Base-by-base conservation (phyloP, 2,797 vertebrate genomes). In the Pempheris klunzingeri region DNA sequence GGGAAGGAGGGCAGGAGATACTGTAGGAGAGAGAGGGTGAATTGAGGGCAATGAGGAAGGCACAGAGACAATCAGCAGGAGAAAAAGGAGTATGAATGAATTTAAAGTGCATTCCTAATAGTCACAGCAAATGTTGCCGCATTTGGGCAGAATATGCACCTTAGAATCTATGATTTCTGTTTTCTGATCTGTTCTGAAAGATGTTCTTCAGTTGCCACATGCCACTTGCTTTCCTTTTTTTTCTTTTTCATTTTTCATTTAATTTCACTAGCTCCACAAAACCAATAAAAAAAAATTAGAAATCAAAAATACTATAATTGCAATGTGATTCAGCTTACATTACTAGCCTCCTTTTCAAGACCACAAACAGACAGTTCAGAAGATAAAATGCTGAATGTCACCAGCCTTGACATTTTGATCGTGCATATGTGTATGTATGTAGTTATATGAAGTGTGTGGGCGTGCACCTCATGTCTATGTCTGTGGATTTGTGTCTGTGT, bases 331-430 rank as follows among this genome's bases (percentile, higher is more conserved):
- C 64, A 34, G 53, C 64, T 59, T 57, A 46, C 59, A 62, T 84
- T 72, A 41, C 58, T 64, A 79, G 63, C 86, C 80, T 84, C 68
- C 54, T 80, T 81, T 85, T 84, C 26, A 70, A 80, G 77, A 87
- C 83, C 57, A 81, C 73, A 85, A 65, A 73, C 75, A 69, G 70
- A 82, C 72, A n/a, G 83, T 77, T 71, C 89, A 83, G 74, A 80
- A 84, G 91, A 94, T 93, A 91, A 93, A 92, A 94, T 88, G 88
- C 84, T 91, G 89, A 95, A 95, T 95, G 95, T 95, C 95, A 95
- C 92, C 89, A 89, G 87, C 88, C 80, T 93, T 92, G 92, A 89
- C 90, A 93, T 94, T 93, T 95, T 94, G 93, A 94, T 93, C 84
- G 73, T 88, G 72, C 67, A 70, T 78, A 76, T 80, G 83, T 79